A percentile compares a stretch with the other conserved stretches of the same genome.
Conservation (phyloP, 1,140 invertebrate genomes). For the Formica exsecta region DNA sequence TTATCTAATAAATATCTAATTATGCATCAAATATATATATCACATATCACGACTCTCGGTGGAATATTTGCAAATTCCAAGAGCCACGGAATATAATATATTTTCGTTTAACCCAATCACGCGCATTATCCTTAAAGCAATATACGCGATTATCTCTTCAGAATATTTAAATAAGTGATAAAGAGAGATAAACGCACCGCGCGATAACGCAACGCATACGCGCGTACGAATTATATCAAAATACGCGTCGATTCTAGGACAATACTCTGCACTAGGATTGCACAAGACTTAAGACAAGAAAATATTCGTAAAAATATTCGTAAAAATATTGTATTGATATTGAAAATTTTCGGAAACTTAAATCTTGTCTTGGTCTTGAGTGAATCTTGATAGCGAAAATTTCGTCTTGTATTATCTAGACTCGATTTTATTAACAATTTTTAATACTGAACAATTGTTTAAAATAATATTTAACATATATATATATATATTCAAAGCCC, state of each 20-base stretch:
- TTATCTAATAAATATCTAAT: conserved; percentile 34
- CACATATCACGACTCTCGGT: not conserved
- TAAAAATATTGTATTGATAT: too few relatives aligned
- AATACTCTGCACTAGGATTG: not conserved
- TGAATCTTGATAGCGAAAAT: too few relatives aligned
- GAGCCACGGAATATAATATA: not conserved
- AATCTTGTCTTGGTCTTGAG: too few relatives aligned
- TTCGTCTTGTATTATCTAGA: too few relatives aligned
- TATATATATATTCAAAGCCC: not conserved
- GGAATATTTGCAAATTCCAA: not conserved
- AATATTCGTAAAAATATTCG: too few relatives aligned
- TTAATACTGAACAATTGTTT: too few relatives aligned
- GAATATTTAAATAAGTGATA: not conserved
- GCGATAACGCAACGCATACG: not conserved
- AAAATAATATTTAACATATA: too few relatives aligned
- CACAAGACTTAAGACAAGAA: too few relatives aligned
- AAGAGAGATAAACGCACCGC: conserved; percentile 1
- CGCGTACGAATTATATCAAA: not conserved
- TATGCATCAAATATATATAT: conserved; percentile 23
- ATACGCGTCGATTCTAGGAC: not conserved
- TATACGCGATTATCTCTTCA: not conserved
- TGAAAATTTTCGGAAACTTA: too few relatives aligned
- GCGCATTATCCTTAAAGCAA: not conserved
- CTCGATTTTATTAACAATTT: too few relatives aligned
- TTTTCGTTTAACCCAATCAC: not conserved